Percentiles rank a stretch among this genome's conserved stretches.
Evolutionary conservation across 2,113 vertebrate genomes (phyloP).

Genomic region (Neolamprologus devosi): DNA sequence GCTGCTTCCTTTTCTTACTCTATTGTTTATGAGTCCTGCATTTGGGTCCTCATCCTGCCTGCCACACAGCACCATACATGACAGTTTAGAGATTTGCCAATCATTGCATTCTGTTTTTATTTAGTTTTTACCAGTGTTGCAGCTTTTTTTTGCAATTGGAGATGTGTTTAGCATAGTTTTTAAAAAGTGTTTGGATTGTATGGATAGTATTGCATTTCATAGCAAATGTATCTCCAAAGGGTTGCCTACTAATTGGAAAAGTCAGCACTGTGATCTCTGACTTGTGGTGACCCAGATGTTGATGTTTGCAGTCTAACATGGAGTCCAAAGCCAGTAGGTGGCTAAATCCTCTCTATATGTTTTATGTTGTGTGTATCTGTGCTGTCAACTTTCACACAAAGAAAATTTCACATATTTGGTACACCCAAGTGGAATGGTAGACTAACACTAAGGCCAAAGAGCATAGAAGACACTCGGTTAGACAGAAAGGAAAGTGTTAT

Average conservation of each 20-base stretch:
- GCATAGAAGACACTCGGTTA: not conserved
- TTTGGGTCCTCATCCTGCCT: not conserved
- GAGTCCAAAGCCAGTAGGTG: not conserved
- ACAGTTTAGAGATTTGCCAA: not conserved
- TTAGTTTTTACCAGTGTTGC: not conserved
- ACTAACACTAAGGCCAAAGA: not conserved
- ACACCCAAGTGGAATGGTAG: not conserved
- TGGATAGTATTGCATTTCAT: not conserved
- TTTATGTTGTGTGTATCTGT: not conserved
- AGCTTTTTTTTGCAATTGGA: not conserved
- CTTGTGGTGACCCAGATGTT: not conserved
- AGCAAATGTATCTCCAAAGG: not conserved
- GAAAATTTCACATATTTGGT: not conserved
- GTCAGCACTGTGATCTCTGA: not conserved
- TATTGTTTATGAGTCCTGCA: not conserved
- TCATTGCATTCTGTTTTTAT: not conserved
- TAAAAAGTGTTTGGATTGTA: not conserved
- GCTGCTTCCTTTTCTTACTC: not conserved
- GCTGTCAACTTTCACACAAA: not conserved
- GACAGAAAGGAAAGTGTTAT: not conserved
- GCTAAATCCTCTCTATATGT: not conserved
- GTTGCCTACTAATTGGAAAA: not conserved
- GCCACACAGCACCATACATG: not conserved
- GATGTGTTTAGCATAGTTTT: fast-evolving
- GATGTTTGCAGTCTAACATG: not conserved